Percentiles rank a stretch among this genome's conserved stretches.
Conservation (phyloP, 2,888 invertebrate species). For the Melanargia galathea region DNA sequence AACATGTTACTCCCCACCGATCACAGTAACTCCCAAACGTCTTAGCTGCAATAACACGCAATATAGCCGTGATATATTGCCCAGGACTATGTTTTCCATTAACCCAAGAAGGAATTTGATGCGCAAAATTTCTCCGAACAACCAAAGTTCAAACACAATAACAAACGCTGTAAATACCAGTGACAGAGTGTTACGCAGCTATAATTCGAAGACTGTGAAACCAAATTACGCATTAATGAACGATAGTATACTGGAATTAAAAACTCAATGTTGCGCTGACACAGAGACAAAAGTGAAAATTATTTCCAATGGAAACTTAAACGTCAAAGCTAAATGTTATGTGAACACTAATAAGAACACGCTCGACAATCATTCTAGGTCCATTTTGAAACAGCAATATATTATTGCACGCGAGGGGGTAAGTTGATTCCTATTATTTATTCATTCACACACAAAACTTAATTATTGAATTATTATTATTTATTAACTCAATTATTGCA, state of each 20-base stretch:
- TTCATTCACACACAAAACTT: too few relatives aligned
- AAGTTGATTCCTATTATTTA: constrained; percentile 17
- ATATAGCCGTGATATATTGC: constrained; percentile 45
- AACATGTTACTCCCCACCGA: constrained; percentile 53
- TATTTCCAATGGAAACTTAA: constrained; percentile 33
- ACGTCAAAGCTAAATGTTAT: constrained; percentile 40
- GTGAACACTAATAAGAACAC: constrained; percentile 40
- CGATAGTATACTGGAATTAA: constrained; percentile 39
- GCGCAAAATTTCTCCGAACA: constrained; percentile 20
- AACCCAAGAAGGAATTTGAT: constrained; percentile 40
- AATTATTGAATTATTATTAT: too few relatives aligned
- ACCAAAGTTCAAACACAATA: constrained; percentile 26
- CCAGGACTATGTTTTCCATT: constrained; percentile 40
- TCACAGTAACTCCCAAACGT: constrained; percentile 54
- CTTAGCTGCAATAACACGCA: constrained; percentile 40
- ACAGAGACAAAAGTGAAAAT: constrained; percentile 40
- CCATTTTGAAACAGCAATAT: constrained; percentile 24
- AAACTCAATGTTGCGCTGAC: constrained; percentile 17
- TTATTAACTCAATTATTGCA: too few relatives aligned
- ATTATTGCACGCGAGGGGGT: constrained; percentile 25
- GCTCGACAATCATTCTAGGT: constrained; percentile 33
- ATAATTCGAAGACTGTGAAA: constrained; percentile 43
- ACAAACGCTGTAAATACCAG: constrained; percentile 36
- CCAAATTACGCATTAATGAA: constrained; percentile 45
- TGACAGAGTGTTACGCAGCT: constrained; percentile 63